Conservation (phyloP, 2,797 vertebrate genomes). For the Ambastaia sidthimunki region DNA sequence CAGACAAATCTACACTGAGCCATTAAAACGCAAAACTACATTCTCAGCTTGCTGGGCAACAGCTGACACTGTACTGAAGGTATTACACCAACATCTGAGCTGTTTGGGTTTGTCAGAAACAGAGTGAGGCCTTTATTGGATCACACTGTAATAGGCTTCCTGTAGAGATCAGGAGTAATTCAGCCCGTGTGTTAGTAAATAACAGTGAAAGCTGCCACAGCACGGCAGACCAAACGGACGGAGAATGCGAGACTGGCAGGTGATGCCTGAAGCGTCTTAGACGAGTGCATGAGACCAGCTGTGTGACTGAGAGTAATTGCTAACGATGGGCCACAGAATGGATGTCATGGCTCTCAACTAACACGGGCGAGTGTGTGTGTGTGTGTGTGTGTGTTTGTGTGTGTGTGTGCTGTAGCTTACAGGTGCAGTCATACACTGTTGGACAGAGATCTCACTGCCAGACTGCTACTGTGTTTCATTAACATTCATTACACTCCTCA, state of each 20-base stretch:
- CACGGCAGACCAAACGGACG: not conserved
- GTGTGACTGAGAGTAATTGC: conserved; percentile 46
- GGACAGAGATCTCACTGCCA: conserved; percentile 28
- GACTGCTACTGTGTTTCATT: conserved; percentile 54
- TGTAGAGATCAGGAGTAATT: conserved; percentile 28
- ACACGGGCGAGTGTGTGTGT: conserved; percentile 1
- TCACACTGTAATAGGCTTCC: conserved; percentile 24
- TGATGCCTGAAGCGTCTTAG: conserved; percentile 19
- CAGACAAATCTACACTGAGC: not conserved
- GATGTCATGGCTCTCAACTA: conserved; percentile 20
- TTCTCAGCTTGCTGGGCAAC: conserved; percentile 2
- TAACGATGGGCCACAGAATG: conserved; percentile 40
- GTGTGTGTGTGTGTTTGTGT: conserved; percentile 30
- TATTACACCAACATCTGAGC: not conserved
- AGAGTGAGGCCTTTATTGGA: conserved; percentile 26
- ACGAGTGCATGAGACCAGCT: conserved; percentile 42
- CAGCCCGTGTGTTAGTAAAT: conserved; percentile 12
- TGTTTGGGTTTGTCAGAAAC: conserved; percentile 14
- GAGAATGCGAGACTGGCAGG: conserved; percentile 13
- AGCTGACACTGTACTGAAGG: not conserved
- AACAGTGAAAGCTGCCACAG: not conserved
- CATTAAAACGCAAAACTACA: not conserved
- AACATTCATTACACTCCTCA: conserved; percentile 46
- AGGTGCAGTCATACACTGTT: conserved; percentile 31
- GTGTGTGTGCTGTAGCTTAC: conserved; percentile 32